phyloP scores from a whole-genome alignment of 2,113 vertebrate genomes.

The Tetrax tetrax region DNA sequence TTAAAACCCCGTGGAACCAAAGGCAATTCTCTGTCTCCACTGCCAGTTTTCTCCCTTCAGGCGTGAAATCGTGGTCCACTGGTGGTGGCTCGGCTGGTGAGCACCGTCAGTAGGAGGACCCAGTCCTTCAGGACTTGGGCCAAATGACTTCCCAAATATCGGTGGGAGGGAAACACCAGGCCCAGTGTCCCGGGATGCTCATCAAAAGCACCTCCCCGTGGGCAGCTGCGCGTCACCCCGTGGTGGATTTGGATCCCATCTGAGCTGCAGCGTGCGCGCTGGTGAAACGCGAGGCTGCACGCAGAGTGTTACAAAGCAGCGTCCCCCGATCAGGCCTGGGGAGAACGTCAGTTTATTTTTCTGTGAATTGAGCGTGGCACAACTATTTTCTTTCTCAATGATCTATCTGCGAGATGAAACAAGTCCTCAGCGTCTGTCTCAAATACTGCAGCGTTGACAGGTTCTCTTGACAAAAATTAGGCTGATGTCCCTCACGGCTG shows the following conservation, averaged over 20 bases:
- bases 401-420: constrained; percentile 51
- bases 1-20: background rate
- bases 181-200: background rate
- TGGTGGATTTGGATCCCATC: accelerated
- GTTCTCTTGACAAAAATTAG: constrained; percentile 75
- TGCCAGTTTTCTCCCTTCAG: background rate
- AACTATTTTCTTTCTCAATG: constrained; percentile 51
- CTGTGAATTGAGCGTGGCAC: constrained; percentile 38
- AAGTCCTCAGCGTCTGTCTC: constrained; percentile 57
- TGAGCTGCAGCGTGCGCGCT: background rate
- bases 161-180: background rate
- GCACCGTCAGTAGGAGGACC: background rate
- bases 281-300: background rate
- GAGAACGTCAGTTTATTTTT: constrained; percentile 47
- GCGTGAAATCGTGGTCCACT: background rate
- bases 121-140: background rate
- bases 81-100: background rate
- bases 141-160: background rate
- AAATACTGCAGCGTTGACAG: constrained; percentile 64
- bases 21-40: background rate
- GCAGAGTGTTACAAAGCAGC: background rate
- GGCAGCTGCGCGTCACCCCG: background rate
- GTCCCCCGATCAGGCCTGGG: background rate
- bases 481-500: constrained; percentile 69
- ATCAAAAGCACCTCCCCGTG: accelerated